Evolutionary conservation across 2,888 invertebrate species (phyloP).

Genomic region (Drosophila algonquin): DNA sequence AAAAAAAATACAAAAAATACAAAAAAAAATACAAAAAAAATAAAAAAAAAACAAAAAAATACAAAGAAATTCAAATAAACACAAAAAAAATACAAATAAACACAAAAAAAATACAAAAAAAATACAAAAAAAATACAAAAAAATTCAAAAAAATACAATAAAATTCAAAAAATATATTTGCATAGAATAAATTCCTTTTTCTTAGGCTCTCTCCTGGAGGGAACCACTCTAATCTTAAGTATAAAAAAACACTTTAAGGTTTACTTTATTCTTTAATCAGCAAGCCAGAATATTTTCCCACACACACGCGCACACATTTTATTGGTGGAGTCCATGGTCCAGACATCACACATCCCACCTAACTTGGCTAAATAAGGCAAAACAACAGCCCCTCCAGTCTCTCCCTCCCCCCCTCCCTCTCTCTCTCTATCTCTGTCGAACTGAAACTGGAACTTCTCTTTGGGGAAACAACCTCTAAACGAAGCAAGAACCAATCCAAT

Average conservation of each 20-base stretch:
- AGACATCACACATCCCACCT: conserved; percentile 24
- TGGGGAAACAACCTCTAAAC: conserved; percentile 5
- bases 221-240: neutral
- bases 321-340: conserved; percentile 28
- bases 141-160: too few species aligned
- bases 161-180: too few species aligned
- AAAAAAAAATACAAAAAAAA: too few species aligned
- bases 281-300: conserved; percentile 28
- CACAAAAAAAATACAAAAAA: too few species aligned
- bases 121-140: too few species aligned
- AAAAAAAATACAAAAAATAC: too few species aligned
- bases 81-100: too few species aligned
- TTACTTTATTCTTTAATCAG: neutral
- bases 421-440: neutral
- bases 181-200: too few species aligned
- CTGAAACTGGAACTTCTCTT: neutral
- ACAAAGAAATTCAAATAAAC: too few species aligned
- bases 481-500: conserved; percentile 5
- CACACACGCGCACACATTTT: conserved; percentile 21
- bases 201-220: too few species aligned
- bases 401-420: neutral
- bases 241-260: neutral
- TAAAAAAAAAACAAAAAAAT: too few species aligned
- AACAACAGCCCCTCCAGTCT: conserved; percentile 15
- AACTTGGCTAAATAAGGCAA: conserved; percentile 42